These are phyloP conservation scores for Kryptolebias marmoratus DNA, from an alignment of 2,113 vertebrate species.

Conservation along the genomic window DNA sequence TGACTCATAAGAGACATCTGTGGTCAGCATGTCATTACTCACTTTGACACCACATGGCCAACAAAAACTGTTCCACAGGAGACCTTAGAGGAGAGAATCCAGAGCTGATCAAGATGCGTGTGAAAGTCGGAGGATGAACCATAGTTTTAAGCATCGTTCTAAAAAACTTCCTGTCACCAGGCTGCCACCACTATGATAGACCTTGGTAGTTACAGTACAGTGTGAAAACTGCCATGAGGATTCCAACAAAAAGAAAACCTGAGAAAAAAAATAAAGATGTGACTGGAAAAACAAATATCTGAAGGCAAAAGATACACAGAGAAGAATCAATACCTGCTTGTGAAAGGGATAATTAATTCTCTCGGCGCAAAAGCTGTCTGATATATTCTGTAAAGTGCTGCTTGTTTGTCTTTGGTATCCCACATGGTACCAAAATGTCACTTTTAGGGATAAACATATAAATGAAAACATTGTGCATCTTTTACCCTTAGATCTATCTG, in stretches of 20 bases:
- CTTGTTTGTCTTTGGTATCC: slow-evolving; percentile 13
- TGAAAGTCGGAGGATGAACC: slow-evolving; percentile 1
- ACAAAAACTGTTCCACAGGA: slow-evolving; percentile 61
- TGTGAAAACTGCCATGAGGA: slow-evolving; percentile 29
- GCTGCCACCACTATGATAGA: slow-evolving; percentile 25
- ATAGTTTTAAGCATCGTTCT: slow-evolving; percentile 31
- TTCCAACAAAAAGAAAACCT: slow-evolving; percentile 33
- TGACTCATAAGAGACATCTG: slow-evolving; percentile 59
- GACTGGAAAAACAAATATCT: slow-evolving; percentile 20
- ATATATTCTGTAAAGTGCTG: slow-evolving; percentile 3
- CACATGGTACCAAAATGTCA: neutral
- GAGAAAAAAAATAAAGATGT: neutral
- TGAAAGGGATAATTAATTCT: slow-evolving; percentile 17
- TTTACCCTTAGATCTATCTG: neutral
- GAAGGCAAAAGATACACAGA: slow-evolving; percentile 2
- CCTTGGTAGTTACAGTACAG: slow-evolving; percentile 40
- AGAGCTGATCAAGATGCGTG: neutral
- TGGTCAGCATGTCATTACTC: slow-evolving; percentile 65
- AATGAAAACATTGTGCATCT: too few relatives aligned
- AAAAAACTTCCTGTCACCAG: slow-evolving; percentile 20
- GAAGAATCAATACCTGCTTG: slow-evolving; percentile 14
- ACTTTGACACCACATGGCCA: slow-evolving; percentile 56
- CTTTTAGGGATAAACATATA: neutral
- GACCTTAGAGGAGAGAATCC: slow-evolving; percentile 25
- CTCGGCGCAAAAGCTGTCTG: slow-evolving; percentile 13